phyloP scores from a whole-genome alignment of 1,140 invertebrate genomes.

The Musca vetustissima region DNA sequence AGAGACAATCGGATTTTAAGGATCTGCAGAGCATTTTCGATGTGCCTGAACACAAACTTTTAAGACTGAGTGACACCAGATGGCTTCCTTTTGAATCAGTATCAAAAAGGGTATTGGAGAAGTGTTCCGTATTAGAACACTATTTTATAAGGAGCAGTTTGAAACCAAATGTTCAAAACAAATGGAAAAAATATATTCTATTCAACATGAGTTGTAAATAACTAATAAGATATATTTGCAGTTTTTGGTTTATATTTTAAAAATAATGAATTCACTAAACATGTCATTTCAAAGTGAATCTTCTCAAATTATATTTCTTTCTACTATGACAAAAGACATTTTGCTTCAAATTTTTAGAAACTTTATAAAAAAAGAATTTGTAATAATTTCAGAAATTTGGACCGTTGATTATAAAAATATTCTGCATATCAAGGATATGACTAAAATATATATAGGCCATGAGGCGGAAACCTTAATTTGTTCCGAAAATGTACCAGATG shows the following conservation, averaged over 20 bases:
- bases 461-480: slow-evolving; percentile 2
- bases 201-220: not conserved
- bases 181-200: not conserved
- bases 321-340: slow-evolving; percentile 5
- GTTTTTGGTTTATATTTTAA: too few relatives aligned
- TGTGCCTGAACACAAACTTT: slow-evolving; percentile 11
- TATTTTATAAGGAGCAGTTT: not conserved
- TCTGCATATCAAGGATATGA: not conserved
- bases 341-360: slow-evolving; percentile 1
- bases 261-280: not conserved
- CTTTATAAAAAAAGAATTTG: not conserved
- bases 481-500: not conserved
- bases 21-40: slow-evolving; percentile 8
- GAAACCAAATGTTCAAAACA: not conserved
- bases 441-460: slow-evolving; percentile 7
- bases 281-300: slow-evolving; percentile 9
- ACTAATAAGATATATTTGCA: not conserved
- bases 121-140: slow-evolving; percentile 1
- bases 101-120: not conserved
- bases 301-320: slow-evolving; percentile 11
- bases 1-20: not conserved
- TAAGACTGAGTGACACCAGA: slow-evolving; percentile 1
- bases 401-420: not conserved
- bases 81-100: slow-evolving; percentile 3
- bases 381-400: not conserved